Evolutionary conservation across 2,113 vertebrate genomes (phyloP), one percentile per base, ranked within the genome.

Genomic region (Andinoacara biseriatus): DNA sequence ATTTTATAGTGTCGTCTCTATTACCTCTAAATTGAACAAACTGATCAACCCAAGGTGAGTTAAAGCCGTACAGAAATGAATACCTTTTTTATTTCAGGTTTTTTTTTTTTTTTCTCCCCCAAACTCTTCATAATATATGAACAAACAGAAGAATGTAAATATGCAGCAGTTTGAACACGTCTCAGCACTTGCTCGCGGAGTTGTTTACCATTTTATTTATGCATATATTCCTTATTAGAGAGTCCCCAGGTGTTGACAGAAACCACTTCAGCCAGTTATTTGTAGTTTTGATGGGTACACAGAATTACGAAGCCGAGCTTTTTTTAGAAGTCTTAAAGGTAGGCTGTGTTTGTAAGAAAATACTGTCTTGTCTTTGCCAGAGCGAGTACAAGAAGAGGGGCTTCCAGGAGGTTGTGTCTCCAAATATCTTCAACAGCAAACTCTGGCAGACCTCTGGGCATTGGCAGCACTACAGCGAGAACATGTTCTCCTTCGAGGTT

Each of bases 401-500:
- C 11, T 99, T 99, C 93, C 97, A 98, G 94, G 98, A 99, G 86
- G 98, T 99, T 58, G 96, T 99, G 89, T 97, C 97, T 10, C 98
- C 98, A 26, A 99, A 99, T 82, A 95, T 99, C 91, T 99, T 96
- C 94, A 99, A 99, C 88, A 98, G 97, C 94, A 98, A 98, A 58
- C 96, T 99, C 9, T 99, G 98, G 98, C 90, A 98, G 95, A 99
- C 97, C 4, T 99, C 98, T 0, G 98, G 98, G 2, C 98, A 99
- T 89, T 99, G 98, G 98, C 96, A 99, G 93, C 98, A 99, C 92
- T 99, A 99, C 94, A 98, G 98, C 1, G 98, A 99, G 29, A 99
- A 99, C 90, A 99, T 99, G 97, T 99, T 99, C 94, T 98, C 97
- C 15, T 99, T 99, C 40, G 98, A 99, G 91, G 97, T 96, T 24